Evolutionary conservation across 2,797 vertebrate species (phyloP), one percentile per base, ranked within the genome.

Genomic region (Liparis tanakae): DNA sequence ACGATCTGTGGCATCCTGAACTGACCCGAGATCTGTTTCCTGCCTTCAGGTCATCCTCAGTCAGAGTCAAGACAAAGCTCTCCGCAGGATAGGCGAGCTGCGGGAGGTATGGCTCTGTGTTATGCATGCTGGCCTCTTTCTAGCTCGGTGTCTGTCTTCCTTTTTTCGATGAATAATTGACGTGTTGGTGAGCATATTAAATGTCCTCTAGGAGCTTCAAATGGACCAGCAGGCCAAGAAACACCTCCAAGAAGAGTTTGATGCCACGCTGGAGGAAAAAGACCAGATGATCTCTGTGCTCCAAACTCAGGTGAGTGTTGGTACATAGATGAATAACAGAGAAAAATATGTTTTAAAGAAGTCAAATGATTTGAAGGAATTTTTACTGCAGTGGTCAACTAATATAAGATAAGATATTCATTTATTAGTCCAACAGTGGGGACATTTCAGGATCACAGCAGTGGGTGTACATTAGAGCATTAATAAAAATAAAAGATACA

Each of bases 201-300:
- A 79, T 82, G 3, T 25, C 74, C 10, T 78, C 1, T 66, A 99
- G 98, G 98, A 99, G 85, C 95, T 99, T 15, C 97, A 99, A 58
- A 98, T 99, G 98, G 97, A 99, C 91, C 97, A 99, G 70, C 97
- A 98, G 86, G 96, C 98, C 43, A 99, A 99, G 90, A 99, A 98
- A 91, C 98, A 99, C 85, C 93, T 99, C 34, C 98, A 99, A 58
- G 98, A 99, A 6, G 97, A 99, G 86, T 99, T 98, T 90, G 98
- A 98, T 88, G 96, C 97, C 61, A 93, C 95, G 0, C 91, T 99
- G 69, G 98, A 99, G 82, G 98, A 99, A 88, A 99, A 99, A 61
- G 98, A 99, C 88, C 98, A 99, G 86, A 93, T 96, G 90, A 99
- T 99, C 83, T 96, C 95, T 81, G 98, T 99, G 12, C 94, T 99